Evolutionary conservation across 1,140 invertebrate species (phyloP).

Genomic region (Pinna nobilis): DNA sequence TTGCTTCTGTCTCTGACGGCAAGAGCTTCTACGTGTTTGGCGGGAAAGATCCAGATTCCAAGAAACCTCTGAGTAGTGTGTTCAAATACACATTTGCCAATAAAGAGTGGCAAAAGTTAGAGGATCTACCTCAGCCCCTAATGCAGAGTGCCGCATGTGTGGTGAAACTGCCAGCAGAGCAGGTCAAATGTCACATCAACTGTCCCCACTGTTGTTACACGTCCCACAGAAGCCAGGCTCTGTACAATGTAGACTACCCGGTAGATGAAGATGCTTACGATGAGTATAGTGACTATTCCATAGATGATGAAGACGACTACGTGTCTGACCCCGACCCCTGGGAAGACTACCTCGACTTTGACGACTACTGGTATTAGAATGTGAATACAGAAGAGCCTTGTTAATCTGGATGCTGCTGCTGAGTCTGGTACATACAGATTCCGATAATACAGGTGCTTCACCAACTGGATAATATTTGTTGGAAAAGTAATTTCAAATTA

Average conservation of each 20-base stretch:
- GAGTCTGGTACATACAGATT: too few relatives aligned
- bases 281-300: slow-evolving; percentile 47
- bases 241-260: slow-evolving; percentile 44
- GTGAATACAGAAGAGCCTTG: too few relatives aligned
- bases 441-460: too few relatives aligned
- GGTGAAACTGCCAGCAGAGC: slow-evolving; percentile 49
- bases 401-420: too few relatives aligned
- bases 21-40: slow-evolving; percentile 61
- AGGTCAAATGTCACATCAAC: slow-evolving; percentile 55
- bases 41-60: slow-evolving; percentile 41
- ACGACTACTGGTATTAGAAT: too few relatives aligned
- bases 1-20: slow-evolving; percentile 37
- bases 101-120: slow-evolving; percentile 49
- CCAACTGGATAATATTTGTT: too few relatives aligned
- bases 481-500: too few relatives aligned
- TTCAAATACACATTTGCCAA: slow-evolving; percentile 46
- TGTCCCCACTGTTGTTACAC: slow-evolving; percentile 62
- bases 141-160: slow-evolving; percentile 47
- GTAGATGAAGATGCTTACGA: slow-evolving; percentile 54
- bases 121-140: slow-evolving; percentile 50
- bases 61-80: slow-evolving; percentile 39
- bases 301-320: slow-evolving; percentile 42
- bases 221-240: slow-evolving; percentile 37
- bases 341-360: slow-evolving; percentile 37
- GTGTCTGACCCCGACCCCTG: slow-evolving; percentile 31